phyloP scores from a whole-genome alignment of 1,140 invertebrate genomes.

The Paraescarpia echinospica region DNA sequence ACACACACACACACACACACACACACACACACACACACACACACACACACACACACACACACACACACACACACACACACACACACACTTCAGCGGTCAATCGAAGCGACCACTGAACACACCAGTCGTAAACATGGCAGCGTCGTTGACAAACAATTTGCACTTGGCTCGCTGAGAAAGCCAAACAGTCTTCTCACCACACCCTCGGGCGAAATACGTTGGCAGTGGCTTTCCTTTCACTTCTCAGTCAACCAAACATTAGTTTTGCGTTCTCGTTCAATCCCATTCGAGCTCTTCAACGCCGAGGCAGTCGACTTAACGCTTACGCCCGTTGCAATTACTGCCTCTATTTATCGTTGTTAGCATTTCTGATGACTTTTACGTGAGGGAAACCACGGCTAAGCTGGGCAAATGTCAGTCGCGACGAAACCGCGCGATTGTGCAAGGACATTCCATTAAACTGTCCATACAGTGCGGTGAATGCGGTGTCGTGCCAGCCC shows the following conservation, averaged over 20 bases:
- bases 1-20: too few species aligned
- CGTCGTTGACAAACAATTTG: background rate
- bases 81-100: background rate
- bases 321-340: background rate
- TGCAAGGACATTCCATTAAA: background rate
- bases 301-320: background rate
- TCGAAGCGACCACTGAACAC: background rate
- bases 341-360: background rate
- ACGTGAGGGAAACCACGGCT: background rate
- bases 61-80: too few species aligned
- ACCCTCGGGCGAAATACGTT: background rate
- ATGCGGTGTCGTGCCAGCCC: background rate
- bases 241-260: background rate
- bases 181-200: background rate
- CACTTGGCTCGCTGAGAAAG: background rate
- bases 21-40: too few species aligned
- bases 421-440: background rate
- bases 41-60: too few species aligned
- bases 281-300: background rate
- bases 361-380: background rate
- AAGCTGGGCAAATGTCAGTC: background rate
- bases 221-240: background rate
- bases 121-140: background rate
- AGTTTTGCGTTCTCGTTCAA: background rate
- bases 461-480: background rate